Conservation (phyloP, 2,113 vertebrate species). For the Cochlearius cochlearius region DNA sequence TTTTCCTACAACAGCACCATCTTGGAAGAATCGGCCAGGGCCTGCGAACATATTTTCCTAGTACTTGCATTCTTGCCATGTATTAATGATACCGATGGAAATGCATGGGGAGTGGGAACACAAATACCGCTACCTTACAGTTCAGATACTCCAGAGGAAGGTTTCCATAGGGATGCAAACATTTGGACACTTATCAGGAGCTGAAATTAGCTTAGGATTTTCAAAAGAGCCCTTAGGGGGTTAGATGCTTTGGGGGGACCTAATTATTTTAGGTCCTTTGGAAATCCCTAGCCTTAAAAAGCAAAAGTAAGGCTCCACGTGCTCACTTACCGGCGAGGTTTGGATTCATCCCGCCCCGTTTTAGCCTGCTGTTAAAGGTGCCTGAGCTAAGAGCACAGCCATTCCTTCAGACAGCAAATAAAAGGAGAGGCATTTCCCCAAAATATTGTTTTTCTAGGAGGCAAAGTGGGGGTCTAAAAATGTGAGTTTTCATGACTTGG, state of each 20-base stretch:
- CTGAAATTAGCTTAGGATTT: slow-evolving; percentile 50
- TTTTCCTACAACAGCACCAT: slow-evolving; percentile 72
- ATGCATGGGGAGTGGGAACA: background rate
- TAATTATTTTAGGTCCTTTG: slow-evolving; percentile 13
- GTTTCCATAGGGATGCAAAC: slow-evolving; percentile 58
- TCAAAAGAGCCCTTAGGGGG: background rate
- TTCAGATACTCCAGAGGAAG: background rate
- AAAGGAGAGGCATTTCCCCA: background rate
- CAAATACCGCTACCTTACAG: slow-evolving; percentile 24
- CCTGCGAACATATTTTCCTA: slow-evolving; percentile 68
- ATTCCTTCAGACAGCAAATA: background rate
- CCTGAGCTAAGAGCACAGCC: background rate
- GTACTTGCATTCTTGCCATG: slow-evolving; percentile 65
- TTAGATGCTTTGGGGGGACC: background rate
- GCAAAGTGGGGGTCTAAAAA: background rate
- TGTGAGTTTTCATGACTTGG: background rate
- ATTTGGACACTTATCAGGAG: background rate
- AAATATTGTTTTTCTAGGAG: background rate
- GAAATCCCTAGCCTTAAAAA: slow-evolving; percentile 3
- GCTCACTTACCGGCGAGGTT: background rate
- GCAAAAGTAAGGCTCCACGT: background rate
- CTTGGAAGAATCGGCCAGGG: slow-evolving; percentile 58
- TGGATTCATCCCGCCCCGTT: background rate
- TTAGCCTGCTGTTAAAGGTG: background rate
- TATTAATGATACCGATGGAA: slow-evolving; percentile 48